These are phyloP conservation scores for Pelochelys cantorii DNA, from an alignment of 2,797 vertebrate species.

Conservation along the genomic window DNA sequence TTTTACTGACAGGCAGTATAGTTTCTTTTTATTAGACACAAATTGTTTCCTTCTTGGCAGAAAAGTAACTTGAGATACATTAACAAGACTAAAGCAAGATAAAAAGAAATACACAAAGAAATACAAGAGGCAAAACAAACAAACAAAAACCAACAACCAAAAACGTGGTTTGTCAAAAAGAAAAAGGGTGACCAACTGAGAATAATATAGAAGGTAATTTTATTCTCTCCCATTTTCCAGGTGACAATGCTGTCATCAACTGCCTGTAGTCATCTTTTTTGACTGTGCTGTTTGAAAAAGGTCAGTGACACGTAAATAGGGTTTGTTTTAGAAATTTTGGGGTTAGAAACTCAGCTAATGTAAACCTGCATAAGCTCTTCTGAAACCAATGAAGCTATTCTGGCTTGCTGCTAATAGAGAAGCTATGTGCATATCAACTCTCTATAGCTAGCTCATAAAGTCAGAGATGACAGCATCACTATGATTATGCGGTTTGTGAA, in stretches of 20 bases:
- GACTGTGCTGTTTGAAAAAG: not conserved
- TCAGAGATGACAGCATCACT: not conserved
- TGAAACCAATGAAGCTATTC: not conserved
- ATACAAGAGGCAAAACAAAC: not conserved
- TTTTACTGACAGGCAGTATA: conserved; percentile 45
- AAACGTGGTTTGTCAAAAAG: not conserved
- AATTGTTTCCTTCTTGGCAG: conserved; percentile 7
- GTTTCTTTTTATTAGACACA: conserved; percentile 8
- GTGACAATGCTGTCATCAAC: conserved; percentile 55
- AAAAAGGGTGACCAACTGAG: rapidly evolving
- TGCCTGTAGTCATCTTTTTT: not conserved
- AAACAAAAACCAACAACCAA: not conserved
- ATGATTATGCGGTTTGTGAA: not conserved
- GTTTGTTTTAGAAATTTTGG: not conserved
- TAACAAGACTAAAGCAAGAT: not conserved
- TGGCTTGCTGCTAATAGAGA: not conserved
- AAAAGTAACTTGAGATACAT: not conserved
- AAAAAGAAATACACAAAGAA: not conserved
- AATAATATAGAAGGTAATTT: not conserved
- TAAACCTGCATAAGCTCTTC: not conserved
- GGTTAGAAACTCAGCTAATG: not conserved
- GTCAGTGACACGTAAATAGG: not conserved
- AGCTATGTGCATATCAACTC: not conserved
- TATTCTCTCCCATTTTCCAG: not conserved
- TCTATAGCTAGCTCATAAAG: not conserved